Percentiles rank a stretch among this genome's conserved stretches.
phyloP scores from a whole-genome alignment of 2,888 invertebrate species.

The Sussaba pulchella region DNA sequence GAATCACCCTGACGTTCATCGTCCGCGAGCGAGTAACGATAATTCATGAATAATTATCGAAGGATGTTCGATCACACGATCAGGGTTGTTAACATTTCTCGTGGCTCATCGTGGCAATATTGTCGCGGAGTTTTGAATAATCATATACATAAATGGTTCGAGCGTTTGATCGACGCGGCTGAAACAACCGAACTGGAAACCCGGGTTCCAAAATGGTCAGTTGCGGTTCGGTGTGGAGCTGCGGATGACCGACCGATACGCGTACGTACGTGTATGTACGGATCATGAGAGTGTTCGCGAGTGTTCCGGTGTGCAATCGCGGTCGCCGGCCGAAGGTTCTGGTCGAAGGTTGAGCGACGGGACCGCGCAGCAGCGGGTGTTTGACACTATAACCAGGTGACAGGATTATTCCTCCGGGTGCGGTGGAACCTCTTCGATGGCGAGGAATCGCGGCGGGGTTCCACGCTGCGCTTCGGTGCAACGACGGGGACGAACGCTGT shows the following conservation, averaged over 20 bases:
- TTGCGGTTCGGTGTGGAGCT: neutral
- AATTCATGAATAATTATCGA: conserved; percentile 13
- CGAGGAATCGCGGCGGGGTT: conserved; percentile 15
- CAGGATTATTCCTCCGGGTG: conserved; percentile 38
- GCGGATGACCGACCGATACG: conserved; percentile 7
- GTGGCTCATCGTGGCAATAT: conserved; percentile 24
- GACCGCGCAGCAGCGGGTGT: conserved; percentile 4
- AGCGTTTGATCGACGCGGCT: conserved; percentile 43
- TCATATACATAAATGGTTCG: conserved; percentile 1
- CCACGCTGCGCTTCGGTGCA: neutral
- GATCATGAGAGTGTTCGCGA: too few species aligned
- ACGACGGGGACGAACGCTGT: conserved; percentile 22
- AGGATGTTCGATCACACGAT: neutral
- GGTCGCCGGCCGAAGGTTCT: conserved; percentile 1
- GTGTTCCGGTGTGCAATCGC: conserved; percentile 12
- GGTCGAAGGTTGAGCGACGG: conserved; percentile 29
- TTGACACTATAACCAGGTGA: conserved; percentile 48
- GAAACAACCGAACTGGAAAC: conserved; percentile 54
- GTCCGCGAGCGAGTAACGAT: too few species aligned
- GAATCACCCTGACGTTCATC: too few species aligned
- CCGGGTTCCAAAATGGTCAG: conserved; percentile 2
- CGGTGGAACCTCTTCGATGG: conserved; percentile 9
- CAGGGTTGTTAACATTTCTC: neutral
- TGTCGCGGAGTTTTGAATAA: conserved; percentile 41
- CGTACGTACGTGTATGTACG: neutral